These are phyloP conservation scores for Silurus glanis DNA, from an alignment of 2,113 vertebrate genomes.

Conservation along the genomic window DNA sequence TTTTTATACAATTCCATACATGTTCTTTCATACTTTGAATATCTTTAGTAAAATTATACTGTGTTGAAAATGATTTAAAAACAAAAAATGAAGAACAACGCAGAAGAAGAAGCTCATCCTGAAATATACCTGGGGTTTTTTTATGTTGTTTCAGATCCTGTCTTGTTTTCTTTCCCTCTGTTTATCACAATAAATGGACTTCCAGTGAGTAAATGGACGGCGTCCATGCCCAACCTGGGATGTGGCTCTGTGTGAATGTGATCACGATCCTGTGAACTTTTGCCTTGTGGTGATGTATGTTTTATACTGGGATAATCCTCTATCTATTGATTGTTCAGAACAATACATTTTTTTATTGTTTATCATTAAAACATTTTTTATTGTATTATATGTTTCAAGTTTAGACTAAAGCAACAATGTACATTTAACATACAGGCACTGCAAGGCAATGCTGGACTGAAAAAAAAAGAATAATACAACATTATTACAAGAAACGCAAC, in stretches of 20 bases:
- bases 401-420: too few species aligned
- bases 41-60: too few species aligned
- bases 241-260: neutral
- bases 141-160: neutral
- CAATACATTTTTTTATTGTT: too few species aligned
- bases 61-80: neutral
- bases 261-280: conserved; percentile 1
- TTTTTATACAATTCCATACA: too few species aligned
- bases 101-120: neutral
- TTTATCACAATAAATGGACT: neutral
- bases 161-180: neutral
- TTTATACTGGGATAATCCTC: neutral
- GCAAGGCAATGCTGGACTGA: too few species aligned
- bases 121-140: neutral
- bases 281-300: conserved; percentile 2
- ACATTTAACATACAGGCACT: too few species aligned
- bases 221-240: neutral
- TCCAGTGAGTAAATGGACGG: neutral
- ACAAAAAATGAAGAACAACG: neutral
- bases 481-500: too few species aligned
- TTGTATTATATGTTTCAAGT: too few species aligned
- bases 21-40: too few species aligned
- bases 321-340: neutral
- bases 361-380: too few species aligned
- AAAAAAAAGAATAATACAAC: too few species aligned